A percentile compares a stretch with the other conserved stretches of the same genome.
These are phyloP conservation scores for Cinclus cinclus DNA, from an alignment of 2,113 vertebrate genomes.

Conservation along the genomic window DNA sequence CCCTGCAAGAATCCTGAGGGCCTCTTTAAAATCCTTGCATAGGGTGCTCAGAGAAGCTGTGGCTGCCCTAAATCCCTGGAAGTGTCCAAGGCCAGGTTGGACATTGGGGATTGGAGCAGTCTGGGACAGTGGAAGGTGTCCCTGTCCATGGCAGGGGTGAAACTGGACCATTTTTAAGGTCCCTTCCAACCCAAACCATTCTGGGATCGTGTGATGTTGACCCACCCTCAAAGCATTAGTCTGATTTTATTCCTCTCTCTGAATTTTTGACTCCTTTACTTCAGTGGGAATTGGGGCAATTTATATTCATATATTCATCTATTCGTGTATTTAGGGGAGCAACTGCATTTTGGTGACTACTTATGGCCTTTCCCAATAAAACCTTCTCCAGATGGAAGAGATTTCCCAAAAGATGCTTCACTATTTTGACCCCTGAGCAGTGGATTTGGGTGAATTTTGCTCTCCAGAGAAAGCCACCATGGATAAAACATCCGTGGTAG, in stretches of 20 bases:
- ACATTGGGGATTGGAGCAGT: rapidly evolving
- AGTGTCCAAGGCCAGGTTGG: neutral
- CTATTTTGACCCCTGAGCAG: neutral
- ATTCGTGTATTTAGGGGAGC: neutral
- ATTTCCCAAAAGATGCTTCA: neutral
- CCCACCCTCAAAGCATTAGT: neutral
- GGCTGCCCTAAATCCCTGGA: neutral
- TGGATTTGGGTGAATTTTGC: neutral
- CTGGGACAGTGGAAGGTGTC: neutral
- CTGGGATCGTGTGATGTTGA: neutral
- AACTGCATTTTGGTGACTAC: neutral
- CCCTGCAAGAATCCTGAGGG: neutral
- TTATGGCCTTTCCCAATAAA: neutral
- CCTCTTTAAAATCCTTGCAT: neutral
- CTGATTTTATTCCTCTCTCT: neutral
- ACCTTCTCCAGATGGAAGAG: neutral
- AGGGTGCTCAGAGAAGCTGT: neutral
- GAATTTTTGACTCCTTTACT: neutral
- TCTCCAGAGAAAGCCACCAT: neutral
- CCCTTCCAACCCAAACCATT: neutral
- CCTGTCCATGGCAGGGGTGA: neutral
- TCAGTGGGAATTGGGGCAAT: rapidly evolving
- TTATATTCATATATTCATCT: neutral
- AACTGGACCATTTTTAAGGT: rapidly evolving
- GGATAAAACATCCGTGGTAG: rapidly evolving